phyloP scores from a whole-genome alignment of 2,797 vertebrate species.

The Channa striata region DNA sequence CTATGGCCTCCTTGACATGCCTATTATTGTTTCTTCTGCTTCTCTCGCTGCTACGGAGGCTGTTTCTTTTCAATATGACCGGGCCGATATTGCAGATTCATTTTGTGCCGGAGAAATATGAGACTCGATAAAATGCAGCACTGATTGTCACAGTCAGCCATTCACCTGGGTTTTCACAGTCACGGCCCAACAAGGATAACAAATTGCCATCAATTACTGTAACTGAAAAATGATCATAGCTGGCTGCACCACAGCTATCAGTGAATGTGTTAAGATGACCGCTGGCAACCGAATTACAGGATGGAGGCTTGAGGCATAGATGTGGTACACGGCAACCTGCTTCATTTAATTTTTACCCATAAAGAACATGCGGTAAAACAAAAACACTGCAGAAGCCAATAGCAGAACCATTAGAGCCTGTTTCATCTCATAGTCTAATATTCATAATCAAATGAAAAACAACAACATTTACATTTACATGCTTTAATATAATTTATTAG shows the following conservation, averaged over 20 bases:
- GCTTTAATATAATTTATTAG: too few relatives aligned
- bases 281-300: too few relatives aligned
- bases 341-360: too few relatives aligned
- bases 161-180: slow-evolving; percentile 35
- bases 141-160: slow-evolving; percentile 27
- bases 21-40: slow-evolving; percentile 50
- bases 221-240: slow-evolving; percentile 28
- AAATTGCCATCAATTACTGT: slow-evolving; percentile 10
- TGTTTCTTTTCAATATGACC: slow-evolving; percentile 23
- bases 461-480: too few relatives aligned
- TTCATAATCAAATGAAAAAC: too few relatives aligned
- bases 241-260: neutral
- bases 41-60: slow-evolving; percentile 29
- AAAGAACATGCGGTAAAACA: too few relatives aligned
- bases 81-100: slow-evolving; percentile 19
- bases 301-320: too few relatives aligned
- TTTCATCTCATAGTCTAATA: too few relatives aligned
- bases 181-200: slow-evolving; percentile 8
- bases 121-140: slow-evolving; percentile 21
- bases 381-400: too few relatives aligned
- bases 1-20: slow-evolving; percentile 54
- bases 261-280: slow-evolving; percentile 4
- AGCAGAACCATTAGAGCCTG: too few relatives aligned
- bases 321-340: too few relatives aligned
- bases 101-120: slow-evolving; percentile 45